phyloP scores from a whole-genome alignment of 2,797 vertebrate genomes.

The Amazona finschi region DNA sequence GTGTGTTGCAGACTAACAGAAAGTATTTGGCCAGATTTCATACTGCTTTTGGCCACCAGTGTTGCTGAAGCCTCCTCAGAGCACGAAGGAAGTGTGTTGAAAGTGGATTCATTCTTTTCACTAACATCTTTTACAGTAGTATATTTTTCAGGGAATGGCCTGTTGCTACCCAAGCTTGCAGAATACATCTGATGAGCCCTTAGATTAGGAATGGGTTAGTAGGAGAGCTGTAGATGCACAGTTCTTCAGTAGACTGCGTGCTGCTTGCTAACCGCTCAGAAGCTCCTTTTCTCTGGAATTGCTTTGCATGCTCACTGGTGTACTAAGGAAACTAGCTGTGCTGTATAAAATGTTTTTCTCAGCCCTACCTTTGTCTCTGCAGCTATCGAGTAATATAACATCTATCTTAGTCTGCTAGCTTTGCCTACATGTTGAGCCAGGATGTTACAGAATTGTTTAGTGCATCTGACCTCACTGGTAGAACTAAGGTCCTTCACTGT shows the following conservation, averaged over 20 bases:
- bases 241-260: accelerated
- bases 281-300: not conserved
- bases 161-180: not conserved
- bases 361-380: not conserved
- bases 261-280: not conserved
- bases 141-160: not conserved
- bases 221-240: not conserved
- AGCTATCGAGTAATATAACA: not conserved
- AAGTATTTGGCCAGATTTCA: not conserved
- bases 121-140: not conserved
- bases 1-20: not conserved
- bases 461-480: not conserved
- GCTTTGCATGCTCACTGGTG: not conserved
- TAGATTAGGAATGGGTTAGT: too few species aligned
- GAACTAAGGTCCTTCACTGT: not conserved
- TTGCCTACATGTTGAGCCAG: not conserved
- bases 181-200: not conserved
- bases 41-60: not conserved
- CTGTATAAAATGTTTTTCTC: not conserved
- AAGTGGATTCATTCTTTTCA: not conserved
- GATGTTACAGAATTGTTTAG: not conserved
- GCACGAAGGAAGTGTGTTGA: not conserved
- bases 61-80: not conserved
- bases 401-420: not conserved
- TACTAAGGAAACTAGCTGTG: not conserved